Evolutionary conservation across 2,888 invertebrate genomes (phyloP), one percentile per base, ranked within the genome.

Genomic region (Flexamia atlantica): DNA sequence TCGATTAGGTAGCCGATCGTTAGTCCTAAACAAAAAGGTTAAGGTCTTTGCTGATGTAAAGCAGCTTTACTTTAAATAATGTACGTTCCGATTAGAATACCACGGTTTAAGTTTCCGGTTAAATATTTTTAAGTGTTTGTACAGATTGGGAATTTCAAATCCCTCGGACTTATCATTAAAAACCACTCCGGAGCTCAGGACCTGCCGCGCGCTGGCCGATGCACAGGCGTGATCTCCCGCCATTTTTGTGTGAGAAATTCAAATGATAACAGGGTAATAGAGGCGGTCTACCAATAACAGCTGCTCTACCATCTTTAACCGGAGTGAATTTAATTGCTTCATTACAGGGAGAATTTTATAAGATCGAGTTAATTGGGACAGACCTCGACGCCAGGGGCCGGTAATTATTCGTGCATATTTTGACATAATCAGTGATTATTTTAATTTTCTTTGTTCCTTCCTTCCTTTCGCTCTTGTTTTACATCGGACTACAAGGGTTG

Each of bases 271-370:
- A 72, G 72, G 23, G 20, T 72, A 72, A 72, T 72, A 7, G 36
- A 40, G 5, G 23, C 72, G 32, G n/a, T n/a, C n/a, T 30, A 23
- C 40, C 72, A 40, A 36, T 72, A 36, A 36, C 36, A 42, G 7
- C 40, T 23, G 40, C 23, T 30, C 72, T 60, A n/a, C 68, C 28
- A 17, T 68, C 28, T 40, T 40, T 72, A 40, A 40, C 20, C 72
- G 36, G 40, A 32, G 68, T 68, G 72, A 72, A 72, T 72, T 32
- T 72, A 72, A 72, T 72, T 72, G 72, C 72, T 72, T 72, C 72
- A 72, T 72, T 72, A 72, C 36, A n/a, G 42, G n/a, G 72, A 20
- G 72, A 72, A 72, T 72, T 72, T 72, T 72, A 72, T 40, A 72
- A 72, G 40, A 72, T 42, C 20, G 14, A n/a, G 40, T 72, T 72